phyloP scores from a whole-genome alignment of 2,888 invertebrate genomes.

The Branchipolynoe longqiensis region DNA sequence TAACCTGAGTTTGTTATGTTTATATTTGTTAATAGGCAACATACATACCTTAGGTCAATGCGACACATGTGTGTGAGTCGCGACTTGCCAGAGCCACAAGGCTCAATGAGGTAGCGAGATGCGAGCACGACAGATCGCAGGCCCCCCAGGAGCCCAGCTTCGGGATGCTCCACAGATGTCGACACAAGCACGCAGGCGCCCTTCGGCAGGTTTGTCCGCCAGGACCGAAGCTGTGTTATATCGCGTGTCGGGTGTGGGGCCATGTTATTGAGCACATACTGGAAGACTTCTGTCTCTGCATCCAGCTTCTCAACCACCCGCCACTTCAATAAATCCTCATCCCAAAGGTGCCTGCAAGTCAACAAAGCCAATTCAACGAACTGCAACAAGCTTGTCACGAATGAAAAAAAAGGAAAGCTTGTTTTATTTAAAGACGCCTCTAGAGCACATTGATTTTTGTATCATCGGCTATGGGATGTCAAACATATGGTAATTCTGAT shows the following conservation, averaged over 20 bases:
- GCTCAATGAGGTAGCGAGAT: conserved; percentile 95
- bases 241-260: conserved; percentile 90
- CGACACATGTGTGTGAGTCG: conserved; percentile 93
- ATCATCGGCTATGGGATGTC: no score
- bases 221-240: conserved; percentile 90
- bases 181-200: conserved; percentile 94
- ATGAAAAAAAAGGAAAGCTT: no score
- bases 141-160: conserved; percentile 87
- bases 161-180: conserved; percentile 92
- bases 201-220: conserved; percentile 82
- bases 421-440: no score
- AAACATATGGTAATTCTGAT: no score
- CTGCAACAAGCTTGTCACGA: no score
- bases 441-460: no score
- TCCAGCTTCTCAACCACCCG: conserved; percentile 91
- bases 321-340: conserved; percentile 91
- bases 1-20: no score
- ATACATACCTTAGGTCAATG: conserved; percentile 95
- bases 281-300: conserved; percentile 92
- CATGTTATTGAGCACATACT: conserved; percentile 90
- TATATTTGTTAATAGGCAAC: no score
- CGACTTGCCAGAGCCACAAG: conserved; percentile 89
- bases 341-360: conserved; percentile 92
- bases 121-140: conserved; percentile 90
- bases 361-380: no score